Evolutionary conservation across 2,888 invertebrate species (phyloP).

Genomic region (Eristalis tenax): DNA sequence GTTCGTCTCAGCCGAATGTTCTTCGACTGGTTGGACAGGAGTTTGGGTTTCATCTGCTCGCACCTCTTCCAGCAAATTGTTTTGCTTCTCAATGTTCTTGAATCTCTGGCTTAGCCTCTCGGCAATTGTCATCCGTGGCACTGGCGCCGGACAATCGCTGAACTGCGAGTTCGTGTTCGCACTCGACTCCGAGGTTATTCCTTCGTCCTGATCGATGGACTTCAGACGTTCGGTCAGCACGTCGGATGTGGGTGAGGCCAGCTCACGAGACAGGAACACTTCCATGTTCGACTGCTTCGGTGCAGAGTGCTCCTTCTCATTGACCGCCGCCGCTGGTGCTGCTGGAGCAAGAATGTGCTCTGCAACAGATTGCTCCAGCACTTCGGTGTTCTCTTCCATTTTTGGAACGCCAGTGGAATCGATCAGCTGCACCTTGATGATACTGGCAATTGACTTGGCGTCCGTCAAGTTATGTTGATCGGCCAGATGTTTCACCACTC

Average conservation of each 20-base stretch:
- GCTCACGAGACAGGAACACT: constrained; percentile 58
- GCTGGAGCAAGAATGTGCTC: not conserved
- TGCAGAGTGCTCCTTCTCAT: not conserved
- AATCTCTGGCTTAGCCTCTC: constrained; percentile 75
- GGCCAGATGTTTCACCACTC: constrained; percentile 85
- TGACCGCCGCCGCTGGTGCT: not conserved
- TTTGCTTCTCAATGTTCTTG: constrained; percentile 72
- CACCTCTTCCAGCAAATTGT: constrained; percentile 27
- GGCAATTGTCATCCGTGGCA: constrained; percentile 74
- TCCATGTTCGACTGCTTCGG: constrained; percentile 34
- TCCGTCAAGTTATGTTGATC: constrained; percentile 75
- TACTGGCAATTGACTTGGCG: constrained; percentile 56
- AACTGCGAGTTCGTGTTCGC: constrained; percentile 9
- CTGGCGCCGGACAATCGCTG: constrained; percentile 23
- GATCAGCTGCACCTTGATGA: constrained; percentile 72
- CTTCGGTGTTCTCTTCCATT: constrained; percentile 36
- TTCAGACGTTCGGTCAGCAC: constrained; percentile 42
- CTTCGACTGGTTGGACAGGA: constrained; percentile 59
- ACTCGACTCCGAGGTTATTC: constrained; percentile 23
- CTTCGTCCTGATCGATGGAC: constrained; percentile 42
- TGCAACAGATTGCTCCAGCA: not conserved
- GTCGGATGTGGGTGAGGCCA: constrained; percentile 56
- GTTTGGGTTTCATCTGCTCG: constrained; percentile 24
- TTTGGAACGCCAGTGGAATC: constrained; percentile 64
- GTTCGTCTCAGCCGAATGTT: constrained; percentile 6